These are phyloP conservation scores for Microtus richardsoni DNA, from an alignment of 2,113 vertebrate genomes.

Conservation along the genomic window DNA sequence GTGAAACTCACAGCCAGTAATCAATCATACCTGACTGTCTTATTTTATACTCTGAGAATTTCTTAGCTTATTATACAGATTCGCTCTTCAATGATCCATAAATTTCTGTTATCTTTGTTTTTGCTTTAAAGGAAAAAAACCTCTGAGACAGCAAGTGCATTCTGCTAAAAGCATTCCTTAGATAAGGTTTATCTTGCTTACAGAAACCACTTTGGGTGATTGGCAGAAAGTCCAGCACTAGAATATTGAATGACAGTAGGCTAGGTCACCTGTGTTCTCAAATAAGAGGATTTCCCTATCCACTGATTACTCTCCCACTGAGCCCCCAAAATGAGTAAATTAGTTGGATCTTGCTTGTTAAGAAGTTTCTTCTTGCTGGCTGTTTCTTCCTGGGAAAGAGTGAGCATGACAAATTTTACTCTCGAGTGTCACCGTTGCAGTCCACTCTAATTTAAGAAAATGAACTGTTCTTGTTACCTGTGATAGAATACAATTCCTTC, in stretches of 20 bases:
- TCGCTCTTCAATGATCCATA: background rate
- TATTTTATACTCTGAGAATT: background rate
- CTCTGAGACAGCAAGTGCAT: background rate
- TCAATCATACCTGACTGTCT: background rate
- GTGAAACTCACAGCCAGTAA: background rate
- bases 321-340: background rate
- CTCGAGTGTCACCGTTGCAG: background rate
- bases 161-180: slow-evolving; percentile 53
- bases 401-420: slow-evolving; percentile 18
- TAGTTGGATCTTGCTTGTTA: background rate
- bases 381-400: background rate
- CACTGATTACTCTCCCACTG: too few relatives aligned
- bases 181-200: background rate
- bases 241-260: background rate
- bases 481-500: background rate
- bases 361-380: background rate
- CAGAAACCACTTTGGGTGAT: background rate
- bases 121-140: background rate
- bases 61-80: background rate
- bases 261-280: background rate
- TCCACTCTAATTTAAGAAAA: slow-evolving; percentile 39
- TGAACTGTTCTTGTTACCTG: background rate
- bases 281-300: background rate
- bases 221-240: background rate
- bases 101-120: slow-evolving; percentile 33